These are phyloP conservation scores for Rhineura floridana DNA, from an alignment of 2,113 vertebrate genomes.

Conservation along the genomic window DNA sequence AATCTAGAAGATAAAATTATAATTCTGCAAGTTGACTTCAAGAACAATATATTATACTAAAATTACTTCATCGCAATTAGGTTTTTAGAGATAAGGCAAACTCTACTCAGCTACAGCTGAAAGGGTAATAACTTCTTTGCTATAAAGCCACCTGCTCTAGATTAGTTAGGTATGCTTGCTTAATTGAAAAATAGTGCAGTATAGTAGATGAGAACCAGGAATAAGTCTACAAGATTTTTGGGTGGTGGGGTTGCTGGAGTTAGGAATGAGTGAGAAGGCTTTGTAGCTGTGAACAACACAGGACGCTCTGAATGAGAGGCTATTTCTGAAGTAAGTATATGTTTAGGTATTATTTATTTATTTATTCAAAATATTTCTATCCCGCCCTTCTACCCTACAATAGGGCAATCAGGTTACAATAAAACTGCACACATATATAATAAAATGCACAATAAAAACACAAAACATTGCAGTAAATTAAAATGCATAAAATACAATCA, in stretches of 20 bases:
- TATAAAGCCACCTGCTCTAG: background rate
- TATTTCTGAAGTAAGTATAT: conserved; percentile 12
- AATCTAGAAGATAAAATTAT: too few relatives aligned
- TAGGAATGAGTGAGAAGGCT: background rate
- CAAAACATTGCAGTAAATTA: too few relatives aligned
- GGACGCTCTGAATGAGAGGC: background rate
- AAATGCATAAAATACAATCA: too few relatives aligned
- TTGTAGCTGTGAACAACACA: background rate
- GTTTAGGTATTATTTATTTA: too few relatives aligned
- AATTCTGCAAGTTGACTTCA: background rate
- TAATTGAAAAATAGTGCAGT: background rate
- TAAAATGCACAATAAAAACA: too few relatives aligned
- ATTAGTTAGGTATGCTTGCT: conserved; percentile 3
- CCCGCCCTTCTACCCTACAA: too few relatives aligned
- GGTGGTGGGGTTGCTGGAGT: background rate
- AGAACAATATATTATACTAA: background rate
- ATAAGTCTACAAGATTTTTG: background rate
- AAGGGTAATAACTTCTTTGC: background rate
- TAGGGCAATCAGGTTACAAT: too few relatives aligned
- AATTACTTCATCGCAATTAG: background rate
- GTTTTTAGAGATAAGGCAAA: background rate
- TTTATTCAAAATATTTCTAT: too few relatives aligned
- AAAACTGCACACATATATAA: too few relatives aligned
- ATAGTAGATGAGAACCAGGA: background rate
- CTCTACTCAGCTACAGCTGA: background rate